Base-by-base conservation (phyloP, 2,888 invertebrate species). In the Euplexia lucipara region DNA sequence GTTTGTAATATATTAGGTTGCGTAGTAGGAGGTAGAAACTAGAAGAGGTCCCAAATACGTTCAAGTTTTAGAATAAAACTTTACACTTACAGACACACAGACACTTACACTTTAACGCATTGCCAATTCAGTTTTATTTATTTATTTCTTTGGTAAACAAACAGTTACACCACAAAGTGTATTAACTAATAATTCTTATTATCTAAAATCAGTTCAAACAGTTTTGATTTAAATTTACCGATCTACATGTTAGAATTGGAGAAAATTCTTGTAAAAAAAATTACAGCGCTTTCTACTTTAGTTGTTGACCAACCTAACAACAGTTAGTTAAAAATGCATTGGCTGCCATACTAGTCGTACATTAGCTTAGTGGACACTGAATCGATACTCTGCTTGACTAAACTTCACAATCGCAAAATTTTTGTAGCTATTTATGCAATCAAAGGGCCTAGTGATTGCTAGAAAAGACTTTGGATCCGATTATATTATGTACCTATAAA, bases 351-450 rank as follows among this genome's bases (percentile, higher is more conserved):
- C 6, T 14, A 32, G 14, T 65, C 30, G 35, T n/a, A 53, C 18
- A 45, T 39, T 47, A 41, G 34, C 47, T 16, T 18, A n/a, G n/a
- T n/a, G 18, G 18, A 39, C 12, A 1, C 35, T 6, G 16, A 54
- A 56, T 65, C 14, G 20, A 56, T 48, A 48, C 16, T 65, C 22
- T 9, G 49, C 34, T 61, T 16, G 9, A 51, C 20, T n/a, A 32
- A 14, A 61, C 5, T 20, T 49, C 22, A 30, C 39, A 44, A 54
- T 49, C 6, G 2, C 32, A 6, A 30, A 35, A 47, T 30, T 32
- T 3, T 18, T 30, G n/a, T 30, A 32, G 26, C 5, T 14, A 54
- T 47, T 20, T 10, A 3, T 48, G 2, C 8, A 59, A 37, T 32
- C 6, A 49, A 26, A 35, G 16, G 45, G 5, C 44, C 12, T 4